phyloP scores from a whole-genome alignment of 2,888 invertebrate genomes.

The Tupiocoris notatus region DNA sequence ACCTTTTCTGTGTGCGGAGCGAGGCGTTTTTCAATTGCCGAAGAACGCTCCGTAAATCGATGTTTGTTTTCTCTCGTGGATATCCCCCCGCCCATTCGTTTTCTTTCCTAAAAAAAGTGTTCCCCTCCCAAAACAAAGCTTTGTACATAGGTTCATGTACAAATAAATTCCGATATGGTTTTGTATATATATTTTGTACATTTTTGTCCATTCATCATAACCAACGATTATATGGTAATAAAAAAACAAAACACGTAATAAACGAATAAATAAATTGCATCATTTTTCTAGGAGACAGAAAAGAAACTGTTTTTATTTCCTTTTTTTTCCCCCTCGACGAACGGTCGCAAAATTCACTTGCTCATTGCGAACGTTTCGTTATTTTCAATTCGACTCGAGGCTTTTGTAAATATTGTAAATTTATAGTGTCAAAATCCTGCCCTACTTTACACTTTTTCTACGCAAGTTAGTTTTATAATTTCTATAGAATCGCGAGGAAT shows the following conservation, averaged over 20 bases:
- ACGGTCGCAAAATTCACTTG: constrained; percentile 8
- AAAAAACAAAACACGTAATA: too few species aligned
- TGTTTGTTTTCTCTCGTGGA: neutral
- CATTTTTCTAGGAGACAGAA: constrained; percentile 45
- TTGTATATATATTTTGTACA: constrained; percentile 48
- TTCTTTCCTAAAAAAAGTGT: neutral
- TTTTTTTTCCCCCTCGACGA: neutral
- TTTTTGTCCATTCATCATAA: constrained; percentile 48
- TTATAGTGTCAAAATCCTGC: constrained; percentile 48
- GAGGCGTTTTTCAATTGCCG: neutral
- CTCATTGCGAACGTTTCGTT: constrained; percentile 14
- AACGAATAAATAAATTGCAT: neutral
- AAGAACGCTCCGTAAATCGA: too few species aligned
- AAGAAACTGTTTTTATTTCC: neutral
- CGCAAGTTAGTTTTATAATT: constrained; percentile 46
- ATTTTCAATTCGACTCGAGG: too few species aligned
- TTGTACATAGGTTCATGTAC: neutral
- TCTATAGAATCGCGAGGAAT: constrained; percentile 41
- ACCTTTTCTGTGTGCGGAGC: neutral
- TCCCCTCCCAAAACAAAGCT: neutral
- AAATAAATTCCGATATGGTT: constrained; percentile 30
- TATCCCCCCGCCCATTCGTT: neutral
- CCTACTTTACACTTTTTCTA: constrained; percentile 51
- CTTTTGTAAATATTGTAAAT: constrained; percentile 46
- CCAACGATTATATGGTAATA: constrained; percentile 44